phyloP scores from a whole-genome alignment of 1,140 invertebrate genomes.

The Achroia grisella region DNA sequence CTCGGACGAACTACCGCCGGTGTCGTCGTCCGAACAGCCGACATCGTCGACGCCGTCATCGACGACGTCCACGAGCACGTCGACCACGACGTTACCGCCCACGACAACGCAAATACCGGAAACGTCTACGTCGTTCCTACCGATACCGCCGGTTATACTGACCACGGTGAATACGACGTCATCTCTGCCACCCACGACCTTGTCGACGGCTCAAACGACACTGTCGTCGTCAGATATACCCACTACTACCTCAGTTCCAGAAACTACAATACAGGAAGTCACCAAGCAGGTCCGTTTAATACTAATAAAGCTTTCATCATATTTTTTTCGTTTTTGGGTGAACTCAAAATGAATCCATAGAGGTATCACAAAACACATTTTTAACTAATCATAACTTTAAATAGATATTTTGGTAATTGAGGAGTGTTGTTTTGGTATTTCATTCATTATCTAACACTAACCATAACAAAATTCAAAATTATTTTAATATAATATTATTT shows the following conservation, averaged over 20 bases:
- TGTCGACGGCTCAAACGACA: slow-evolving; percentile 19
- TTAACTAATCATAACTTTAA: no score
- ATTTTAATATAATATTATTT: no score
- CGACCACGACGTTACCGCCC: slow-evolving; percentile 33
- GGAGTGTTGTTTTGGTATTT: no score
- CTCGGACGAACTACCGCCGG: slow-evolving; percentile 49
- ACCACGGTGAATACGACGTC: slow-evolving; percentile 17
- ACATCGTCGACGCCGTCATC: slow-evolving; percentile 18
- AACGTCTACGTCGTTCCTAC: slow-evolving; percentile 14
- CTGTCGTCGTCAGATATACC: slow-evolving; percentile 10
- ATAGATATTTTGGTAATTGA: no score
- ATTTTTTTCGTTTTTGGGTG: no score
- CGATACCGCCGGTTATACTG: slow-evolving; percentile 15
- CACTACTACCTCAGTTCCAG: slow-evolving; percentile 29
- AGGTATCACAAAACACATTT: no score
- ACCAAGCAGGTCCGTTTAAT: neutral
- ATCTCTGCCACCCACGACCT: slow-evolving; percentile 18
- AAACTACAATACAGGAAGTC: slow-evolving; percentile 37
- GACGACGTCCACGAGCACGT: slow-evolving; percentile 26
- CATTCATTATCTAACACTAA: no score
- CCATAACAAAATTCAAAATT: no score
- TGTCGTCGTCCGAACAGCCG: slow-evolving; percentile 33
- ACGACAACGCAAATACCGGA: slow-evolving; percentile 25
- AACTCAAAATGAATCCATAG: no score
- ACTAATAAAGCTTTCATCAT: no score